These are phyloP conservation scores for Nomada goodeniana DNA, from an alignment of 2,888 invertebrate species.

Conservation along the genomic window DNA sequence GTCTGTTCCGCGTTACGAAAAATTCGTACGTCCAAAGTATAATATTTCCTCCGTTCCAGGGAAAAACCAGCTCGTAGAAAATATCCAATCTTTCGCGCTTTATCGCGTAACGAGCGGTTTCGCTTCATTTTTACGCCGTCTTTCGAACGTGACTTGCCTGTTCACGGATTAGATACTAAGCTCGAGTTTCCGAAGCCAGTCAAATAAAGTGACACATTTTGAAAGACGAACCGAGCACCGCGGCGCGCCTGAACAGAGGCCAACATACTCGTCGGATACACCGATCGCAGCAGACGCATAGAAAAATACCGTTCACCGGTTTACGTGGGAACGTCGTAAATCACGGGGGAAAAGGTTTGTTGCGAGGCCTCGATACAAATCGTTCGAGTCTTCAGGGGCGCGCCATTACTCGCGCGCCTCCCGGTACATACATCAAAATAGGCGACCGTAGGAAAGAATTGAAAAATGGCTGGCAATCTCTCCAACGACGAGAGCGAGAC, in stretches of 20 bases:
- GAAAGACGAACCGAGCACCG: background rate
- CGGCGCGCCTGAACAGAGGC: background rate
- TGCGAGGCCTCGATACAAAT: slow-evolving; percentile 17
- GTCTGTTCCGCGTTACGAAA: background rate
- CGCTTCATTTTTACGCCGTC: background rate
- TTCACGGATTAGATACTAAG: background rate
- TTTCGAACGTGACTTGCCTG: background rate
- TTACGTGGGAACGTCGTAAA: slow-evolving; percentile 43
- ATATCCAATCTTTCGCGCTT: slow-evolving; percentile 6
- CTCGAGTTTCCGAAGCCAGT: background rate
- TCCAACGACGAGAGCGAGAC: background rate
- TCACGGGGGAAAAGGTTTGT: slow-evolving; percentile 12
- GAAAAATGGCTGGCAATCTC: slow-evolving; percentile 27
- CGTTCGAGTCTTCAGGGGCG: slow-evolving; percentile 18
- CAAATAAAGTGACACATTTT: no score
- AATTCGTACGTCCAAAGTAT: background rate
- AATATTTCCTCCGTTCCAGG: background rate
- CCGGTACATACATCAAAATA: slow-evolving; percentile 10
- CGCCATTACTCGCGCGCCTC: slow-evolving; percentile 19
- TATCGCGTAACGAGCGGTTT: background rate
- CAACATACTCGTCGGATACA: background rate
- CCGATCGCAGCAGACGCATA: background rate
- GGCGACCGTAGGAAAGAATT: slow-evolving; percentile 6
- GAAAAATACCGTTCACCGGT: slow-evolving; percentile 26
- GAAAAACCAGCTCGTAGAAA: background rate